Conservation (phyloP, 1,140 invertebrate species). For the Dreissena polymorpha region DNA sequence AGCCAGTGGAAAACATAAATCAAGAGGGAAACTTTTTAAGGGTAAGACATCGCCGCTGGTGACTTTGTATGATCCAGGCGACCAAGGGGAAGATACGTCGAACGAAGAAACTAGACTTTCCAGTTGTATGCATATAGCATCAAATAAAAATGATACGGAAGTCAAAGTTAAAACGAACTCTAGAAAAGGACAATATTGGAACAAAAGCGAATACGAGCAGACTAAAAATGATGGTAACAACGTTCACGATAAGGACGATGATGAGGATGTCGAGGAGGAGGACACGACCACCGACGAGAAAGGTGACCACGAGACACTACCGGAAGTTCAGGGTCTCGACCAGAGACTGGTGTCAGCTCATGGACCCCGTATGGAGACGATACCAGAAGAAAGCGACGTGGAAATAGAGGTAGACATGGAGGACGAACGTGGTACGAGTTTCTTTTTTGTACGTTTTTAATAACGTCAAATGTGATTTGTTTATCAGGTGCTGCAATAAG, state of each 20-base stretch:
- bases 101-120: neutral
- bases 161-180: too few species aligned
- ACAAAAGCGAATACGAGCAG: too few species aligned
- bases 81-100: neutral
- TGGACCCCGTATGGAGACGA: constrained; percentile 44
- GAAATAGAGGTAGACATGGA: constrained; percentile 35
- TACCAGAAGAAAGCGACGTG: constrained; percentile 32
- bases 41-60: neutral
- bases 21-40: neutral
- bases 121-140: too few species aligned
- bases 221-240: neutral
- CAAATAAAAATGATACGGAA: too few species aligned
- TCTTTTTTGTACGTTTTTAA: too few species aligned
- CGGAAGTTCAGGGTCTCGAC: neutral
- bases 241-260: neutral
- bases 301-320: neutral
- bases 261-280: neutral
- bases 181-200: too few species aligned
- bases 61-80: neutral
- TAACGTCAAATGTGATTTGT: too few species aligned
- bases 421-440: constrained; percentile 7
- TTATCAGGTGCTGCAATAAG: neutral
- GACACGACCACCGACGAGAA: neutral
- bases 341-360: constrained; percentile 20
- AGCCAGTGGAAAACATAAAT: neutral